Evolutionary conservation across 2,113 vertebrate genomes (phyloP).

Genomic region (Psittacus erithacus): DNA sequence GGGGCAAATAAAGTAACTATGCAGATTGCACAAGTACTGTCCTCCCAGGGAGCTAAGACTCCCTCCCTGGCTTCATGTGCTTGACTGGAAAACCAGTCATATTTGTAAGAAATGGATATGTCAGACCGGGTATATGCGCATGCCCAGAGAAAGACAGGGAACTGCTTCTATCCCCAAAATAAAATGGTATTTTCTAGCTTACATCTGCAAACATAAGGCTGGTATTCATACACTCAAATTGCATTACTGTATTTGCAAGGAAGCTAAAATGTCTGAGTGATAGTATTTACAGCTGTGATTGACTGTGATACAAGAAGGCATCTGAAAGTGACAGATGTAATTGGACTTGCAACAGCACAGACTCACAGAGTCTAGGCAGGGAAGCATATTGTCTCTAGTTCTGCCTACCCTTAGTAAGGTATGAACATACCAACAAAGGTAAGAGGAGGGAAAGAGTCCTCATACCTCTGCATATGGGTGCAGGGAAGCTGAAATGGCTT

Average conservation of each 20-base stretch:
- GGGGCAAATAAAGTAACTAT: neutral
- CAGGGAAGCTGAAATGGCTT: neutral
- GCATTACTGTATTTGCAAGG: neutral
- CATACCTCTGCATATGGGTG: neutral
- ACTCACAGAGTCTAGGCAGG: neutral
- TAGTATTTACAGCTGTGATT: neutral
- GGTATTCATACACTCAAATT: neutral
- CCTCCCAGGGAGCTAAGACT: neutral
- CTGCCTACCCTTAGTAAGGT: neutral
- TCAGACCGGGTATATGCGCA: neutral
- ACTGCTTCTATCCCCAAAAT: neutral
- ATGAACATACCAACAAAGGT: rapidly evolving
- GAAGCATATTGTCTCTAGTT: neutral
- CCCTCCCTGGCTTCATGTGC: neutral
- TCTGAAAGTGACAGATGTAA: neutral
- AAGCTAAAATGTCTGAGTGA: neutral
- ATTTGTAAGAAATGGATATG: neutral
- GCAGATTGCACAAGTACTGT: neutral
- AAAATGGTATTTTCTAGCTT: neutral
- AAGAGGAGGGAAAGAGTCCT: neutral
- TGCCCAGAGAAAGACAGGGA: neutral
- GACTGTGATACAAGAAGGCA: neutral
- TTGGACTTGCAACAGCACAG: neutral
- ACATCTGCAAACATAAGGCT: neutral
- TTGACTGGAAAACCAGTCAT: neutral